Evolutionary conservation across 2,888 invertebrate genomes (phyloP), one percentile per base, ranked within the genome.

Genomic region (Leucophora obtusa): DNA sequence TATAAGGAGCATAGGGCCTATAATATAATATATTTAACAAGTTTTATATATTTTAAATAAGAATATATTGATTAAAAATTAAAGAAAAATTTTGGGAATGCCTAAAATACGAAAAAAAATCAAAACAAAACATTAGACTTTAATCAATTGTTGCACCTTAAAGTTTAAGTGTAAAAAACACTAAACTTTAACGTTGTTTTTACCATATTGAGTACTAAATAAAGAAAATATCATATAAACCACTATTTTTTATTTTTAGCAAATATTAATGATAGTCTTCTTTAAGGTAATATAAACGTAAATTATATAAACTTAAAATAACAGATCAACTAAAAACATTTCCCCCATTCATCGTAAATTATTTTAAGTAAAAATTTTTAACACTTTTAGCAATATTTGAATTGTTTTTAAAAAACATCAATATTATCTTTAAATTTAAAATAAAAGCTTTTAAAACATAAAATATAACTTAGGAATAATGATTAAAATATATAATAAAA

Each of bases 91-190:
- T 1, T 11, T 38, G 35, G 3, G 35, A 9, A 35, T 0, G 8
- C 17, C n/a, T n/a, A n/a, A n/a, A n/a, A n/a, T n/a, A n/a, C n/a
- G n/a, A n/a, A n/a, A n/a, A n/a, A 17, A 53, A 53, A 21, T 18
- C 4, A 9, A 53, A 54, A 21, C 14, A 18, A 54, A 54, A 54
- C 54, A 54, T 24, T 24, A 54, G 54, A 54, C 54, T 54, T 38
- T 11, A 11, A 14, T 38, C 28, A 28, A 28, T 10, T 10, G 38
- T 38, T 38, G 38, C 38, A 38, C 38, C 38, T 38, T 38, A 38
- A 38, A 38, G 1, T 38, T 38, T 38, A 11, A 38, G 38, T 38
- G 38, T 14, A 38, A 11, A 38, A n/a, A 11, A 14, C 4, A 38
- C 14, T 38, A 38, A 38, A 38, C 38, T 38, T 38, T 11, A 11